Conservation (phyloP, 2,113 vertebrate species). For the Gnathochromis pfefferi region DNA sequence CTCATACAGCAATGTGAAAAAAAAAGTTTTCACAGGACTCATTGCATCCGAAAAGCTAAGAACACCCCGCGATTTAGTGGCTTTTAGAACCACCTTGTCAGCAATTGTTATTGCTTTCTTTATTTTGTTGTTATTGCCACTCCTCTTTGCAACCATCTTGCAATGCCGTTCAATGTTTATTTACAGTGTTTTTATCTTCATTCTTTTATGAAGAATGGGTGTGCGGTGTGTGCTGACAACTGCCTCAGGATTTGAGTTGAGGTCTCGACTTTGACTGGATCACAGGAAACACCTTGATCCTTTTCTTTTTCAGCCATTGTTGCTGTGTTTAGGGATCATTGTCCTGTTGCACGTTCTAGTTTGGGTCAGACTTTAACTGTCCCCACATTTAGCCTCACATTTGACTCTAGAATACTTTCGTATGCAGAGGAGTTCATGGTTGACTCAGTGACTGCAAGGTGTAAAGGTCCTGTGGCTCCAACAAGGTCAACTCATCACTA, state of each 20-base stretch:
- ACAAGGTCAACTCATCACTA: neutral
- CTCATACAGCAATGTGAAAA: neutral
- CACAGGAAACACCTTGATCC: neutral
- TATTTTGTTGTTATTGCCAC: neutral
- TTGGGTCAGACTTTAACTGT: neutral
- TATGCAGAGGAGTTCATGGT: neutral
- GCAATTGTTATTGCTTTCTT: rapidly evolving
- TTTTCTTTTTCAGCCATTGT: neutral
- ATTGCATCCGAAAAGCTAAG: neutral
- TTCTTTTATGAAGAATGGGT: neutral
- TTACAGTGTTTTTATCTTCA: rapidly evolving
- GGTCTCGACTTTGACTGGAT: neutral
- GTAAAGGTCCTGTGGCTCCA: rapidly evolving
- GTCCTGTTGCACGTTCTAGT: neutral
- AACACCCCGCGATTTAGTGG: rapidly evolving
- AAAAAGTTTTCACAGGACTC: neutral
- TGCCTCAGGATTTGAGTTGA: neutral
- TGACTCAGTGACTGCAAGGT: neutral
- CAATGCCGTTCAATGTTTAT: neutral
- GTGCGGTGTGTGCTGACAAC: neutral
- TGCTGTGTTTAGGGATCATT: neutral
- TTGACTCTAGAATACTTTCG: neutral
- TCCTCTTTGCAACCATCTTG: neutral
- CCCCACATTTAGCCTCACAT: neutral
- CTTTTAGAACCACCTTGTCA: neutral